phyloP scores from a whole-genome alignment of 92 coral and sea anemone species.

The Anthopleura xanthogrammica region DNA sequence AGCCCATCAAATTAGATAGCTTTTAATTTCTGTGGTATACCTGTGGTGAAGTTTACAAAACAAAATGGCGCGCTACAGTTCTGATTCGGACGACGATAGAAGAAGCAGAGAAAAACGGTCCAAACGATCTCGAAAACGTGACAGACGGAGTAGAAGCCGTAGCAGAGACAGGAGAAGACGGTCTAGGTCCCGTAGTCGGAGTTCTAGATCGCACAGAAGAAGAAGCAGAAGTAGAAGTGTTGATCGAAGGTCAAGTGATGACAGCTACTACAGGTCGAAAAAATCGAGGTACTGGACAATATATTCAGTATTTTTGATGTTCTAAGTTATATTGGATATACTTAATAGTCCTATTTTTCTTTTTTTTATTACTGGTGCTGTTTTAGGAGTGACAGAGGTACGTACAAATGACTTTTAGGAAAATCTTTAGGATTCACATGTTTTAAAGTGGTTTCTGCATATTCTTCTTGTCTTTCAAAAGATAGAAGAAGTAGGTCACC shows the following conservation, averaged over 20 bases:
- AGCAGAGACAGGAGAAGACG: constrained; percentile 73
- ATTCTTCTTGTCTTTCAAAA: background rate
- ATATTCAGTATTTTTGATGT: background rate
- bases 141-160: constrained; percentile 65
- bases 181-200: constrained; percentile 63
- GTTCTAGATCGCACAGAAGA: constrained; percentile 42
- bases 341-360: background rate
- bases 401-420: background rate
- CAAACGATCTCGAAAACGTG: constrained; percentile 64
- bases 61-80: constrained; percentile 82
- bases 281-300: constrained; percentile 15
- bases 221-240: constrained; percentile 32
- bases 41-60: constrained; percentile 18
- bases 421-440: background rate
- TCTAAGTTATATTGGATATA: background rate
- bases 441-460: no score
- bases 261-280: constrained; percentile 42
- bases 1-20: background rate
- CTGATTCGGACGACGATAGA: constrained; percentile 86
- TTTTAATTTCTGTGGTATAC: background rate
- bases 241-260: constrained; percentile 44
- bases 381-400: constrained; percentile 24
- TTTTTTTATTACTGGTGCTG: background rate
- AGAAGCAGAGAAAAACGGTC: constrained; percentile 59
- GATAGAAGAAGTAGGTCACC: constrained; percentile 47